Evolutionary conservation across 2,797 vertebrate genomes (phyloP), one percentile per base, ranked within the genome.

Genomic region (Alosa sapidissima): DNA sequence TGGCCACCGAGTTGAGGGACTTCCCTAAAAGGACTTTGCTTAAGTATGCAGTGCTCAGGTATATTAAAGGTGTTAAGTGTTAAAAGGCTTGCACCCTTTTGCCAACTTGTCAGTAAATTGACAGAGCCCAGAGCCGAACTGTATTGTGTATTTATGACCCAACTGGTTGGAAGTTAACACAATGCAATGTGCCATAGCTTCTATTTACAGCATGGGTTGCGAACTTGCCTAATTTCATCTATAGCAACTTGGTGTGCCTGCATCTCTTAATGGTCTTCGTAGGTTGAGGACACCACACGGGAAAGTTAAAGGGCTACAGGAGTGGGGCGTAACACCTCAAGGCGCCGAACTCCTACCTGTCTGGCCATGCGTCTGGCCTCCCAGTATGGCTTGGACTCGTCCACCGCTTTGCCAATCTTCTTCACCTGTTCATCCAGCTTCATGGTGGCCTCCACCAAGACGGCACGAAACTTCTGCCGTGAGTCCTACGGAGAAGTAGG

Each of bases 321-420:
- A 47, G 13, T 11, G 7, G 33, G 13, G 5, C 21, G 6, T 58
- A 19, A 58, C 6, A 19, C 7, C 21, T 58, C 55, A 21, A 16
- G 33, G 65, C 1, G 28, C 10, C 33, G 16, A 5, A 41, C 28
- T 49, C 92, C 92, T 91, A 99, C 98, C 98, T 99, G 97, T 91
- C 97, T 95, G 7, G 97, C 97, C 86, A 96, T 95, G 91, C 95
- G 96, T 81, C 98, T 95, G 6, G 98, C 97, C 90, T 99, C 98
- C 98, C 98, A 99, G 91, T 99, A 99, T 0, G 98, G 98, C 90
- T 99, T 99, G 2, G 98, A 99, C 85, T 99, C 98, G 13, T 99
- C 98, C 87, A 99, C 98, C 0, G 98, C 95, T 93, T 98, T 97
- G 33, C 98, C 98, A 0, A 98, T 97, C 92, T 96, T 98, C 94